Conservation (phyloP, 2,888 invertebrate species). For the Iselma pallidipennis region DNA sequence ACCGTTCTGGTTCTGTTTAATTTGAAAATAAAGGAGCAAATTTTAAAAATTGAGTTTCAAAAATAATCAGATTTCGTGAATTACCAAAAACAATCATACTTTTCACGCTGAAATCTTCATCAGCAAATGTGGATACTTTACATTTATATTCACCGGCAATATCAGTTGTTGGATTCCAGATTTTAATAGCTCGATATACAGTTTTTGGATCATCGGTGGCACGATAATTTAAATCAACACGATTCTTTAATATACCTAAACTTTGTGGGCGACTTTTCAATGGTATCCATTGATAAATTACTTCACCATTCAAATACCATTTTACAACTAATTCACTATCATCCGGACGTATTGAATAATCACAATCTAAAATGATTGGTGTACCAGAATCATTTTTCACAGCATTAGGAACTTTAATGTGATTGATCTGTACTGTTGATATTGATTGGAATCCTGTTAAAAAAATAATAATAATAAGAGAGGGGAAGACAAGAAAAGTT, state of each 20-base stretch:
- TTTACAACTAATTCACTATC: constrained; percentile 74
- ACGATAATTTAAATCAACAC: constrained; percentile 67
- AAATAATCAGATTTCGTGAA: background rate
- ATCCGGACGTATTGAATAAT: constrained; percentile 66
- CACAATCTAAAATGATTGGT: constrained; percentile 71
- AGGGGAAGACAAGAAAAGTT: background rate
- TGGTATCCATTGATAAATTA: constrained; percentile 83
- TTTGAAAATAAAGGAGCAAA: constrained; percentile 26
- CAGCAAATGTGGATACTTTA: constrained; percentile 69
- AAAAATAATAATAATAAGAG: background rate
- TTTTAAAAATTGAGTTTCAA: background rate
- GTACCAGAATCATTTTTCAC: constrained; percentile 51
- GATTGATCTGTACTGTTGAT: constrained; percentile 50
- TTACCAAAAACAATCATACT: constrained; percentile 72
- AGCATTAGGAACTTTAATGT: constrained; percentile 52
- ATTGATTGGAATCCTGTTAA: background rate
- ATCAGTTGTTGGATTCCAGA: constrained; percentile 69
- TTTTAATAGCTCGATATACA: constrained; percentile 71
- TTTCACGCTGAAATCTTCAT: constrained; percentile 67
- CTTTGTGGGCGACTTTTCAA: constrained; percentile 66
- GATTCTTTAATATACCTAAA: constrained; percentile 60
- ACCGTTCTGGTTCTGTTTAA: constrained; percentile 50
- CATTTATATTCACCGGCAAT: constrained; percentile 76
- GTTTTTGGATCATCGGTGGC: constrained; percentile 70
- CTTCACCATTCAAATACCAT: constrained; percentile 72